These are phyloP conservation scores for Danio rerio DNA, from an alignment of 2,113 vertebrate species.

Conservation along the genomic window DNA sequence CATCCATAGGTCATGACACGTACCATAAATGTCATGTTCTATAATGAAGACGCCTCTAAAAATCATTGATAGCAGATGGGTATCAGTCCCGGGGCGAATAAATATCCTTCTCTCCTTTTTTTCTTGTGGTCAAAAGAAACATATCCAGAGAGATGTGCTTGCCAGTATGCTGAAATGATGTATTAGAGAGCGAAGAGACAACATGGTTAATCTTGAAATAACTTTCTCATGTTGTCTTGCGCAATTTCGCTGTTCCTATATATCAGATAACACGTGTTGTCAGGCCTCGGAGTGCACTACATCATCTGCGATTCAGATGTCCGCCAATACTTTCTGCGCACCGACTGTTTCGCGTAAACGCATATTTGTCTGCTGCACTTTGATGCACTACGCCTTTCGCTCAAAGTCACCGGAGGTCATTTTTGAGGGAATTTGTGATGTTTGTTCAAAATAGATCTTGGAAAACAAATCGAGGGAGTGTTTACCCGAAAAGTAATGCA, in stretches of 20 bases:
- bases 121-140: constrained; percentile 11
- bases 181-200: constrained; percentile 35
- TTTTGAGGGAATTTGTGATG: constrained; percentile 49
- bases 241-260: constrained; percentile 48
- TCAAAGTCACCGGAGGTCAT: constrained; percentile 36
- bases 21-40: constrained; percentile 45
- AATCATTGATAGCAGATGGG: constrained; percentile 45
- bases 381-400: constrained; percentile 37
- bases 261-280: constrained; percentile 40
- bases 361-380: constrained; percentile 38
- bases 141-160: constrained; percentile 20
- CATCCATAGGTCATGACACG: constrained; percentile 41
- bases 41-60: constrained; percentile 39
- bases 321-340: constrained; percentile 33
- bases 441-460: constrained; percentile 56
- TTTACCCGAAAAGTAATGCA: constrained; percentile 54
- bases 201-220: constrained; percentile 51
- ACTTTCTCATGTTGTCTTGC: constrained; percentile 35
- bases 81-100: constrained; percentile 20
- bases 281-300: constrained; percentile 34
- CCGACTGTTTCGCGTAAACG: constrained; percentile 34
- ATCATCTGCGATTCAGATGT: constrained; percentile 46
- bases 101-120: constrained; percentile 33
- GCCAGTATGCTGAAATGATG: constrained; percentile 26
- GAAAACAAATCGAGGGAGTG: constrained; percentile 55